A percentile compares a stretch with the other conserved stretches of the same genome.
These are phyloP conservation scores for Pseudomyrmex cubaensis DNA, from an alignment of 1,140 invertebrate species.

Conservation along the genomic window DNA sequence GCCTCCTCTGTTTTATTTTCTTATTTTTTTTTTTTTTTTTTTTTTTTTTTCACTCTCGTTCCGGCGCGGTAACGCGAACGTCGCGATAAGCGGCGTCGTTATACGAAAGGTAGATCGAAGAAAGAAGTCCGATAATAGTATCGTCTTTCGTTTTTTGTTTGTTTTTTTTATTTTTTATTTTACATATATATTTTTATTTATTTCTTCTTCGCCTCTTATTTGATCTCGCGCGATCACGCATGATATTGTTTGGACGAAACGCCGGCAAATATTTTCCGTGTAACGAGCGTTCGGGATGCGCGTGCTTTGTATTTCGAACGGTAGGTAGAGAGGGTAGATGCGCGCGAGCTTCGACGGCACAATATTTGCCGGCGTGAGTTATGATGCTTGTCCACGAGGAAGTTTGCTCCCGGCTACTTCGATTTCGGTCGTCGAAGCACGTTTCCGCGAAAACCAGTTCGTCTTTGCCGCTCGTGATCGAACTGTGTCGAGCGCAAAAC, in stretches of 20 bases:
- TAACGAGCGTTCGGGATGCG: constrained; percentile 11
- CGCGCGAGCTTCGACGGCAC: constrained; percentile 1
- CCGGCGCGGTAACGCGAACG: constrained; percentile 4
- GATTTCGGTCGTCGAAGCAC: constrained; percentile 46
- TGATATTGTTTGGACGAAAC: constrained; percentile 47
- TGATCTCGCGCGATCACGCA: constrained; percentile 12
- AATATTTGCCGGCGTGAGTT: constrained; percentile 48
- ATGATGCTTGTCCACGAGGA: constrained; percentile 49
- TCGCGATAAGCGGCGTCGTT: constrained; percentile 52
- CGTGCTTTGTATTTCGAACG: constrained; percentile 16
- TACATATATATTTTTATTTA: background rate
- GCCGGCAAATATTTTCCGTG: constrained; percentile 39
- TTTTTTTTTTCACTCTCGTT: constrained; percentile 10
- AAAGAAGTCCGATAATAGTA: constrained; percentile 47
- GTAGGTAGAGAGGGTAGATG: background rate
- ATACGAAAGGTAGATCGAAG: constrained; percentile 15
- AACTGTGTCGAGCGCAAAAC: too few species aligned
- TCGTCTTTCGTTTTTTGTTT: constrained; percentile 27
- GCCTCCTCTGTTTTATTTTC: background rate
- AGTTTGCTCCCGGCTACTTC: constrained; percentile 41
- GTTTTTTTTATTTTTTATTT: constrained; percentile 9
- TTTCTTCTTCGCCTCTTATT: constrained; percentile 15
- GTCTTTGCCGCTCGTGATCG: background rate
- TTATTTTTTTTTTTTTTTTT: background rate
- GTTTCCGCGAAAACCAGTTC: constrained; percentile 10